Evolutionary conservation across 2,888 invertebrate genomes (phyloP), one percentile per base, ranked within the genome.

Genomic region (Venustoraphidia nigricollis): DNA sequence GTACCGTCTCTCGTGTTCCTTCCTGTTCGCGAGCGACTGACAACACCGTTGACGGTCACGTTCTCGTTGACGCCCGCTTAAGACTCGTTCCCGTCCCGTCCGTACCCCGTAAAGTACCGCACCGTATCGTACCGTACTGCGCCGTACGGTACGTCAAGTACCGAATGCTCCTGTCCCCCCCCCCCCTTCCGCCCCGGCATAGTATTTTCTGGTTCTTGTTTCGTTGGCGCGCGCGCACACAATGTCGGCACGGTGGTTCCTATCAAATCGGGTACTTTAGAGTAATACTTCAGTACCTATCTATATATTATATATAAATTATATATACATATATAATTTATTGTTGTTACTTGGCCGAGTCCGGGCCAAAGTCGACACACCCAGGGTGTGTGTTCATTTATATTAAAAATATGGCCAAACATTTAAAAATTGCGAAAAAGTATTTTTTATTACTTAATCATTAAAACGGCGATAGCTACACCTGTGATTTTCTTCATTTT

Each of bases 41-140:
- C 83, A 63, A 81, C 84, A 63, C 83, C 88, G 58, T 77, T 92
- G 59, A 90, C 90, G 58, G 84, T 91, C 62, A 90, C 92, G 67
- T 91, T 95, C 66, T 90, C 85, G 66, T 81, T 95, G 59, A 93
- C 90, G 66, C 94, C 94, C 62, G 89, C 92, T 74, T 90, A 83
- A n/a, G 73, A 60, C 55, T 37, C 41, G 43, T 49, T 47, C 41
- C 38, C 39, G n/a, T 9, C 14, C 10, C n/a, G 9, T 34, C 27
- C 37, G 10, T 38, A n/a, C 11, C n/a, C n/a, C n/a, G 38, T n/a
- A 11, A 38, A 3, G n/a, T 41, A 41, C 41, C 34, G 10, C 40
- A 27, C 10, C 35, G 37, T 36, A 36, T 40, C 45, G 42, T 52
- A 50, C 41, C 27, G 27, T 27, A 27, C 27, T 27, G 27, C 27